These are phyloP conservation scores for Gallinago media DNA, from an alignment of 2,113 vertebrate genomes.

Conservation along the genomic window DNA sequence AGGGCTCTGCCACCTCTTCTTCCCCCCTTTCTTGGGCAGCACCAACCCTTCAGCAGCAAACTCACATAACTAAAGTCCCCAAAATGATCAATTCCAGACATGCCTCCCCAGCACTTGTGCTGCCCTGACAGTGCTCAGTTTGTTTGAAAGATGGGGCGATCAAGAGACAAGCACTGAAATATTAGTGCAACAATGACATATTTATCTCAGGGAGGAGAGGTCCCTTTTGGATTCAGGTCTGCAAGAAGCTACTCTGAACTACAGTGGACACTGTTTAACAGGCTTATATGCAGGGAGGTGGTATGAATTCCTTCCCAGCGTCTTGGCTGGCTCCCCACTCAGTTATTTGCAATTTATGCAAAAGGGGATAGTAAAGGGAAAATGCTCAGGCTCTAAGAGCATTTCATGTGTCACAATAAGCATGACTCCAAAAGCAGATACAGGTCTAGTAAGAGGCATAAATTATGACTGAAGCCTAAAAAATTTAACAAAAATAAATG, in stretches of 20 bases:
- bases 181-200: not conserved
- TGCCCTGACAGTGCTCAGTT: not conserved
- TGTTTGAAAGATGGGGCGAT: not conserved
- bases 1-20: not conserved
- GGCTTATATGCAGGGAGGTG: too few relatives aligned
- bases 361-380: not conserved
- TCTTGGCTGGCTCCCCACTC: not conserved
- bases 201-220: not conserved
- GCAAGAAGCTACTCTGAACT: not conserved
- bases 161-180: not conserved
- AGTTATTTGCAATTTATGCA: not conserved
- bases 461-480: not conserved
- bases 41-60: not conserved
- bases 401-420: not conserved
- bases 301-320: not conserved
- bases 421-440: not conserved
- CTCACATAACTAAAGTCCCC: not conserved
- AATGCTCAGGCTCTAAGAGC: not conserved
- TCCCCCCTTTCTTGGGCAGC: fast-evolving
- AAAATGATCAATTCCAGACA: not conserved
- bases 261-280: not conserved
- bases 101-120: not conserved
- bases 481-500: not conserved
- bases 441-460: not conserved
- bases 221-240: not conserved